phyloP scores from a whole-genome alignment of 2,888 invertebrate genomes.

The Coenonympha arcania region DNA sequence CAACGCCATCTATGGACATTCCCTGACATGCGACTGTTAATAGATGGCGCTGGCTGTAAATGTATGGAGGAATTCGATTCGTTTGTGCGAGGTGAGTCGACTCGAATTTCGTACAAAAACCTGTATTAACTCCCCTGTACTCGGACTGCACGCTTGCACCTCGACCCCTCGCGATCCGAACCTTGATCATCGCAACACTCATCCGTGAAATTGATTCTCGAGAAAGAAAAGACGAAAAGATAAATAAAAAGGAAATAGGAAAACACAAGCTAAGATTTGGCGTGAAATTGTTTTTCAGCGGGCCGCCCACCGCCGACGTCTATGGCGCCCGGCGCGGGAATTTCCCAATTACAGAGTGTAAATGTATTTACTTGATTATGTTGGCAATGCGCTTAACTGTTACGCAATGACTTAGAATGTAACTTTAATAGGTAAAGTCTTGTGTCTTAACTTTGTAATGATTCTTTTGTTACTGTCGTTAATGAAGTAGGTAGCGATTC shows the following conservation, averaged over 20 bases:
- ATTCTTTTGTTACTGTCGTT: neutral
- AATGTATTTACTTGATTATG: constrained; percentile 67
- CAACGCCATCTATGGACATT: too few relatives aligned
- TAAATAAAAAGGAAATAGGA: constrained; percentile 75
- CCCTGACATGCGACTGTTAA: too few relatives aligned
- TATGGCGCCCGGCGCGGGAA: constrained; percentile 60
- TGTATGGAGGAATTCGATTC: too few relatives aligned
- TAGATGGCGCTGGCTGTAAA: too few relatives aligned
- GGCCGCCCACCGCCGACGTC: constrained; percentile 53
- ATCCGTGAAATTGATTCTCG: constrained; percentile 75
- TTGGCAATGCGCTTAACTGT: constrained; percentile 38
- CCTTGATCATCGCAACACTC: constrained; percentile 72
- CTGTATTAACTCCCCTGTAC: too few relatives aligned
- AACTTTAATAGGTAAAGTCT: neutral
- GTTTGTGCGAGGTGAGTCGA: too few relatives aligned
- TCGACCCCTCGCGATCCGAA: constrained; percentile 61
- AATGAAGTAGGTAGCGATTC: too few relatives aligned
- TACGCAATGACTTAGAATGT: constrained; percentile 20
- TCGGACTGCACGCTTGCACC: constrained; percentile 46
- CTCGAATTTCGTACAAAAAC: too few relatives aligned
- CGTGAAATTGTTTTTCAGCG: constrained; percentile 74
- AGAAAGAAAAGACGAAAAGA: constrained; percentile 73
- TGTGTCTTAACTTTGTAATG: neutral
- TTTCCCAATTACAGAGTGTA: constrained; percentile 71
- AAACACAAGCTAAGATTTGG: constrained; percentile 75